Evolutionary conservation across 2,797 vertebrate species (phyloP).

Genomic region (Crax fasciolata): DNA sequence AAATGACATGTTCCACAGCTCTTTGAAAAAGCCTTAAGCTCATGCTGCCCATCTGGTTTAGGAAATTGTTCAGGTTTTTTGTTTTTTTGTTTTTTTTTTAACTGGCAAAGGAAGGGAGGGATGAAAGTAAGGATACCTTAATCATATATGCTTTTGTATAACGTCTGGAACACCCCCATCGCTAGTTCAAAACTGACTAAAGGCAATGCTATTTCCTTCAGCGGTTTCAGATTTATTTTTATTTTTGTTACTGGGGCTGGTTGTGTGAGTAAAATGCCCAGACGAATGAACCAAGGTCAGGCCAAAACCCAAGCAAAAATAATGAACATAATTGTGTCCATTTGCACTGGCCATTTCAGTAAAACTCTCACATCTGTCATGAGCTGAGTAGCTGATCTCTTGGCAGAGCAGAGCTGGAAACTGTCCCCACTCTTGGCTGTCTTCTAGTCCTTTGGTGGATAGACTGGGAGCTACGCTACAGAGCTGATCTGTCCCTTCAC

Average conservation of each 20-base stretch:
- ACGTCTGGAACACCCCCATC: background rate
- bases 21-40: constrained; percentile 15
- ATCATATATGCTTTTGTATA: too few relatives aligned
- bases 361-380: background rate
- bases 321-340: background rate
- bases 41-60: background rate
- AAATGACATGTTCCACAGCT: constrained; percentile 5
- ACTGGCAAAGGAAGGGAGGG: background rate
- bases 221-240: too few relatives aligned
- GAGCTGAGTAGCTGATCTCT: background rate
- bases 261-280: background rate
- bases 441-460: background rate
- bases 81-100: background rate
- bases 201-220: background rate
- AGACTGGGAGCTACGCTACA: background rate
- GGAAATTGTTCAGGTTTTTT: background rate
- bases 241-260: background rate
- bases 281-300: background rate
- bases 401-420: background rate
- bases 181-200: background rate
- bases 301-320: background rate
- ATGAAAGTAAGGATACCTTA: background rate
- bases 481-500: background rate
- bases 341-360: background rate
- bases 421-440: fast-evolving